Conservation (phyloP, 2,888 invertebrate genomes). For the Parnassius apollo region DNA sequence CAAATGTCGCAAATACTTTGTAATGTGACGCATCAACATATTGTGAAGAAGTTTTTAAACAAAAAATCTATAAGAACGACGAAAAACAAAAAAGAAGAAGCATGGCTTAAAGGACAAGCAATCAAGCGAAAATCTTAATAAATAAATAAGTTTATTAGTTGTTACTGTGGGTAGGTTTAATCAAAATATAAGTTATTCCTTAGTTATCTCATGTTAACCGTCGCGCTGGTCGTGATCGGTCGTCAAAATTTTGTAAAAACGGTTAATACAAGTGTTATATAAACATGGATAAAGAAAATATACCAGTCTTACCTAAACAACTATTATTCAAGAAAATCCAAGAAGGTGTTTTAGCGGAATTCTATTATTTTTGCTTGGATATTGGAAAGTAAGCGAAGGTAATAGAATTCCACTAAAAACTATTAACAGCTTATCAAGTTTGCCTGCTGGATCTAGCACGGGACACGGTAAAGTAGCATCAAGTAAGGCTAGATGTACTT, state of each 20-base stretch:
- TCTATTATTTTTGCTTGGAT: too few relatives aligned
- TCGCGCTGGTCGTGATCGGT: constrained; percentile 52
- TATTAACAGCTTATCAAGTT: constrained; percentile 32
- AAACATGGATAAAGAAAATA: constrained; percentile 55
- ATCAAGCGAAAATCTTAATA: too few relatives aligned
- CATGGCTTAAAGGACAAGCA: too few relatives aligned
- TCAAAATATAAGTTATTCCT: constrained; percentile 4
- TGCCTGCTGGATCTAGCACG: constrained; percentile 34
- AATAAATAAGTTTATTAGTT: background rate
- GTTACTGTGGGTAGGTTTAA: constrained; percentile 36
- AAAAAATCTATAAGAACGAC: too few relatives aligned
- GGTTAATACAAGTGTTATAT: background rate
- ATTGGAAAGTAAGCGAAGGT: constrained; percentile 1
- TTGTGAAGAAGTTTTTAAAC: too few relatives aligned
- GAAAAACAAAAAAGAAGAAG: too few relatives aligned
- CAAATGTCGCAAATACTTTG: too few relatives aligned
- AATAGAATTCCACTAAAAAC: constrained; percentile 51
- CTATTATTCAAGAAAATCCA: constrained; percentile 38
- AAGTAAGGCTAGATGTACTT: constrained; percentile 28
- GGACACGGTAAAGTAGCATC: constrained; percentile 23
- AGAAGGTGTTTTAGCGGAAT: constrained; percentile 10
- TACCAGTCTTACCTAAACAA: constrained; percentile 51
- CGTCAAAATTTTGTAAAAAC: constrained; percentile 8
- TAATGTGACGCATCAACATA: too few relatives aligned
- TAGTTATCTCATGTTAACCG: constrained; percentile 33